These are phyloP conservation scores for Luffia ferchaultella DNA, from an alignment of 2,888 invertebrate genomes.

Conservation along the genomic window DNA sequence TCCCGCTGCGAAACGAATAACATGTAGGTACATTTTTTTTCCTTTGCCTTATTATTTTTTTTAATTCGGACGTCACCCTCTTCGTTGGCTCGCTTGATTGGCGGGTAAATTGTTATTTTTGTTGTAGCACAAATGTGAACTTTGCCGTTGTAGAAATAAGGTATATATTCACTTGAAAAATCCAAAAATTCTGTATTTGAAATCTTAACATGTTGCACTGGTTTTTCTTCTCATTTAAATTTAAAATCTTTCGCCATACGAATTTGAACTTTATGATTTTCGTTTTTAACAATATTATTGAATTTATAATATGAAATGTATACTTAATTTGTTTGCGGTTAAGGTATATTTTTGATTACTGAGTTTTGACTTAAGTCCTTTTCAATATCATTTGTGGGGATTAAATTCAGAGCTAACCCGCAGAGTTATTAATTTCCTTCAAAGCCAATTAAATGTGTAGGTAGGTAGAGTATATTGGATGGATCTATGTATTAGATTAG, in stretches of 20 bases:
- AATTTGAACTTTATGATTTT: no score
- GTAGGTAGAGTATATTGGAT: no score
- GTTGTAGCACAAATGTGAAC: not conserved
- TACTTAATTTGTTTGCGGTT: no score
- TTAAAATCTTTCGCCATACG: no score
- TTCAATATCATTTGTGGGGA: no score
- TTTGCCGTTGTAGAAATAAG: not conserved
- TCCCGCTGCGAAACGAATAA: not conserved
- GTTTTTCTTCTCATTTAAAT: no score
- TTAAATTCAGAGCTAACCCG: not conserved
- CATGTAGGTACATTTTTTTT: not conserved
- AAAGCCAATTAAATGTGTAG: slow-evolving; percentile 24
- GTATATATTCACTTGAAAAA: not conserved
- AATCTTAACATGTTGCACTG: not conserved
- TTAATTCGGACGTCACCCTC: not conserved
- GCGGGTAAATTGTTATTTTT: not conserved
- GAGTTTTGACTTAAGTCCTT: no score
- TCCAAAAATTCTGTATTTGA: no score
- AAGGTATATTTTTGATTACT: no score
- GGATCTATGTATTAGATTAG: not conserved
- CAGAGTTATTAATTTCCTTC: slow-evolving; percentile 19
- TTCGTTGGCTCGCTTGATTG: not conserved
- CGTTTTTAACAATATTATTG: no score
- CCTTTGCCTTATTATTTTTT: not conserved
- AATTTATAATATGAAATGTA: no score